These are phyloP conservation scores for Sphaerophoria taeniata DNA, from an alignment of 2,888 invertebrate species.

Conservation along the genomic window DNA sequence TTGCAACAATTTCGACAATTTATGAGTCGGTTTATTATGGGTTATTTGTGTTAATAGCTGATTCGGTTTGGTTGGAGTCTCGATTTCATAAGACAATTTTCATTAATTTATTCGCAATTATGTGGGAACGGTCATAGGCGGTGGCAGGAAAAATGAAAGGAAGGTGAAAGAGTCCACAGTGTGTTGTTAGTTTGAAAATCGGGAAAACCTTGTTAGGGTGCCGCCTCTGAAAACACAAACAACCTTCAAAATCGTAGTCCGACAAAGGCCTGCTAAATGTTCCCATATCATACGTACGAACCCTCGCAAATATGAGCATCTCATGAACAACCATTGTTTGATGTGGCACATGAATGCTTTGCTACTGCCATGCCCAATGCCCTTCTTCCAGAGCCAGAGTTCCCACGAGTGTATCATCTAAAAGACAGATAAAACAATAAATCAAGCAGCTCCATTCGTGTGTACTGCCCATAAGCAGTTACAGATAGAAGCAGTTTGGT, in stretches of 20 bases:
- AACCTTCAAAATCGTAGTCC: too few species aligned
- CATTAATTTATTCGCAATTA: too few species aligned
- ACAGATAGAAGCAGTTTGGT: constrained; percentile 52
- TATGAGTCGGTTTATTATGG: constrained; percentile 55
- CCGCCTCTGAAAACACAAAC: too few species aligned
- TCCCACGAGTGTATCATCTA: constrained; percentile 56
- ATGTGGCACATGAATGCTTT: constrained; percentile 20
- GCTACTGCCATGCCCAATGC: not conserved
- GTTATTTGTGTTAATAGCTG: constrained; percentile 59
- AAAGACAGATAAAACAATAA: constrained; percentile 59
- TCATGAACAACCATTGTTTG: constrained; percentile 18
- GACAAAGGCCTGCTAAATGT: too few species aligned
- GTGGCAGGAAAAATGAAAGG: not conserved
- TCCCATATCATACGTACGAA: not conserved
- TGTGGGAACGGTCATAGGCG: not conserved
- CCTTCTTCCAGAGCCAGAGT: too few species aligned
- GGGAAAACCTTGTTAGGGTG: too few species aligned
- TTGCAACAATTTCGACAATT: constrained; percentile 44
- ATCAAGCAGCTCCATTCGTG: constrained; percentile 43
- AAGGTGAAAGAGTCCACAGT: not conserved
- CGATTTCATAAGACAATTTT: constrained; percentile 51
- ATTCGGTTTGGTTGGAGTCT: not conserved
- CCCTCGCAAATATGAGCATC: not conserved
- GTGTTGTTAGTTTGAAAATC: too few species aligned
- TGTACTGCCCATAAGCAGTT: not conserved